phyloP scores from a whole-genome alignment of 2,888 invertebrate genomes.

The Rutpela maculata region DNA sequence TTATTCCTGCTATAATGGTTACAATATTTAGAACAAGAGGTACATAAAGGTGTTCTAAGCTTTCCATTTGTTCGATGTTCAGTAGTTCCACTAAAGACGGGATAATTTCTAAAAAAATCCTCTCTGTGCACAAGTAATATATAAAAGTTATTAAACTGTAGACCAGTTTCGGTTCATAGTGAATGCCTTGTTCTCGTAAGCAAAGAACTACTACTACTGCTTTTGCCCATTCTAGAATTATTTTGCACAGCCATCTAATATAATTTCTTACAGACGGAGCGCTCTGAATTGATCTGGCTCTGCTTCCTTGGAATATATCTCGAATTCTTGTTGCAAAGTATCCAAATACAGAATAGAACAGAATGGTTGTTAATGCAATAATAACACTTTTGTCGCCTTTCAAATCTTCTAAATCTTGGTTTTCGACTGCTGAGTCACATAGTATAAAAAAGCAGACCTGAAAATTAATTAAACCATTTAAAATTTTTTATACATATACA shows the following conservation, averaged over 20 bases:
- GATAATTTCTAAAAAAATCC: slow-evolving; percentile 80
- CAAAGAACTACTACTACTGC: slow-evolving; percentile 79
- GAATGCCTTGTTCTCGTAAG: slow-evolving; percentile 83
- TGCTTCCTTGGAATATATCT: slow-evolving; percentile 64
- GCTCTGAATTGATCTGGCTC: slow-evolving; percentile 50
- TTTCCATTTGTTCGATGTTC: slow-evolving; percentile 80
- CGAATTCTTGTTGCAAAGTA: slow-evolving; percentile 69
- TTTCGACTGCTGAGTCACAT: slow-evolving; percentile 63
- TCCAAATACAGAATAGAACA: slow-evolving; percentile 71
- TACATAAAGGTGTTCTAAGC: slow-evolving; percentile 82
- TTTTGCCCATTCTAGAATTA: slow-evolving; percentile 87
- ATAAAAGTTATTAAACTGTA: slow-evolving; percentile 80
- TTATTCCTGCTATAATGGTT: slow-evolving; percentile 72
- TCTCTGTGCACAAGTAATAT: slow-evolving; percentile 84
- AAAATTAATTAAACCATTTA: slow-evolving; percentile 30
- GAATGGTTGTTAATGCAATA: slow-evolving; percentile 68
- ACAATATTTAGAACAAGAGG: slow-evolving; percentile 79
- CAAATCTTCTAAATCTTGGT: slow-evolving; percentile 47
- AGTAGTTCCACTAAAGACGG: slow-evolving; percentile 77
- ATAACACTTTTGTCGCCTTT: slow-evolving; percentile 64
- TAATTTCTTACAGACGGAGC: slow-evolving; percentile 56
- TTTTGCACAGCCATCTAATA: slow-evolving; percentile 75
- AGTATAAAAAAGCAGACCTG: slow-evolving; percentile 68
- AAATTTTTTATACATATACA: background rate
- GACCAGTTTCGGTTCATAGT: slow-evolving; percentile 80